Conservation (phyloP, 1,140 invertebrate genomes). For the Hormaphis cornu region DNA sequence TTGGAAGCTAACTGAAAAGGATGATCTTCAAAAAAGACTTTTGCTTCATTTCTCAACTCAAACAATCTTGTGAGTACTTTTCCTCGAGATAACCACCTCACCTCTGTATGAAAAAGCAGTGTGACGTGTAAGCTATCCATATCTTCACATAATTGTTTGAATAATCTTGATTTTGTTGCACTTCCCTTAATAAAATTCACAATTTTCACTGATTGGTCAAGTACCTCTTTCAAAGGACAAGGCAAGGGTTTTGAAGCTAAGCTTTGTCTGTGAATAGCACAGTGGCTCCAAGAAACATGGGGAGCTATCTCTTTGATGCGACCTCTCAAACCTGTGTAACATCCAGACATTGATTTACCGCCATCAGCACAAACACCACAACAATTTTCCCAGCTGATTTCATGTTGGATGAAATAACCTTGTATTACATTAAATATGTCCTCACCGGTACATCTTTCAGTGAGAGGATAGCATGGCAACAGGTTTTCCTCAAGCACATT, state of each 20-base stretch:
- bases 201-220: background rate
- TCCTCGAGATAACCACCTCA: constrained; percentile 25
- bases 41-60: background rate
- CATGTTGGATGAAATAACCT: constrained; percentile 38
- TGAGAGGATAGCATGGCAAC: background rate
- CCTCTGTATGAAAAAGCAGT: constrained; percentile 29
- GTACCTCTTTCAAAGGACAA: background rate
- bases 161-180: constrained; percentile 3
- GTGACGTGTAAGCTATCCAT: constrained; percentile 8
- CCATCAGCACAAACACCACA: constrained; percentile 32
- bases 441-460: constrained; percentile 35
- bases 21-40: background rate
- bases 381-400: constrained; percentile 29
- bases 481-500: constrained; percentile 20
- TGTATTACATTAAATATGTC: constrained; percentile 36
- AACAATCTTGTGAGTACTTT: constrained; percentile 24
- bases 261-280: background rate
- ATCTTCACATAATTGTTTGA: constrained; percentile 24
- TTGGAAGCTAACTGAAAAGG: background rate
- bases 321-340: background rate
- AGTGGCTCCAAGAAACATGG: background rate
- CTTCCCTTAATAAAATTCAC: constrained; percentile 14
- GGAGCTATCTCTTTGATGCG: background rate
- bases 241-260: background rate
- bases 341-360: background rate